Evolutionary conservation across 2,797 vertebrate genomes (phyloP).

Genomic region (Thripadectes ignobilis): DNA sequence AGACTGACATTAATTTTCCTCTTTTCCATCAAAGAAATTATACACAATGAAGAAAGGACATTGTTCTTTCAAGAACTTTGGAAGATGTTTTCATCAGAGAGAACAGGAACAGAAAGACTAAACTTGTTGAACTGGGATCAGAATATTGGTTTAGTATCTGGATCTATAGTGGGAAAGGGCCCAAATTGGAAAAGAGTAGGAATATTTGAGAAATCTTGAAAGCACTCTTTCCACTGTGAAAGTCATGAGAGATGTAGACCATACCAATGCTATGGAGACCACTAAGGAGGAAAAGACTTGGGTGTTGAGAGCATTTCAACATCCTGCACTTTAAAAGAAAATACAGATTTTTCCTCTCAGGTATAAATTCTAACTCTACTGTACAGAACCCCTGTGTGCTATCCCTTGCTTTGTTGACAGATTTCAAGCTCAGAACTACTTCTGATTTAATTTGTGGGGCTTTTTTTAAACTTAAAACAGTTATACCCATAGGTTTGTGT

Average conservation of each 20-base stretch:
- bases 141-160: background rate
- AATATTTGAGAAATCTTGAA: background rate
- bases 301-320: background rate
- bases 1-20: background rate
- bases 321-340: background rate
- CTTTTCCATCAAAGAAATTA: background rate
- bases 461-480: background rate
- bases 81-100: background rate
- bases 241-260: background rate
- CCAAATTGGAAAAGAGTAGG: background rate
- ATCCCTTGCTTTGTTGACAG: background rate
- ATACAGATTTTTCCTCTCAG: background rate
- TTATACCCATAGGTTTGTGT: background rate
- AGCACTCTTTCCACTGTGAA: background rate
- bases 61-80: background rate
- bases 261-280: background rate
- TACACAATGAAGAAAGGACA: background rate
- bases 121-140: background rate
- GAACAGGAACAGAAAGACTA: background rate
- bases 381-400: background rate
- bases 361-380: background rate
- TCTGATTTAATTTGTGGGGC: accelerated
- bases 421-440: background rate
- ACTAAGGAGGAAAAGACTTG: background rate
- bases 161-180: background rate